Conservation (phyloP, 2,113 vertebrate species). For the Thoracochromis brauschi region DNA sequence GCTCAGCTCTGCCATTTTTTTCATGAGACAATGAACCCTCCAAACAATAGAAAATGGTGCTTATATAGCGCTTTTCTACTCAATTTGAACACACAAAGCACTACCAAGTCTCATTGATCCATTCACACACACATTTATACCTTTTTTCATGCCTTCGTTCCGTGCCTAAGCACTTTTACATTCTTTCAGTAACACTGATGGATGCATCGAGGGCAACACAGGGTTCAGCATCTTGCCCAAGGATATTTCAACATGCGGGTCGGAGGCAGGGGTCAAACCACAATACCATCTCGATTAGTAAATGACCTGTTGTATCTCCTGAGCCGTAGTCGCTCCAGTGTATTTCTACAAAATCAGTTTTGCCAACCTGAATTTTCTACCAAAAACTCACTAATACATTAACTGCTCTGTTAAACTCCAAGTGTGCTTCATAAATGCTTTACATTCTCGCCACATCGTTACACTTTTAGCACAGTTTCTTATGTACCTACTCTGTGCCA, state of each 20-base stretch:
- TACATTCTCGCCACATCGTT: not conserved
- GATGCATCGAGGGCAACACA: not conserved
- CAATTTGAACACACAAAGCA: not conserved
- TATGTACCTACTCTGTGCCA: not conserved
- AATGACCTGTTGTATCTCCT: not conserved
- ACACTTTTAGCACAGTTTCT: not conserved
- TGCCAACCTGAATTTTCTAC: accelerated
- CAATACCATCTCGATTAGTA: not conserved
- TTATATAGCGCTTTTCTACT: not conserved
- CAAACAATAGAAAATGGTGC: not conserved
- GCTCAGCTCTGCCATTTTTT: not conserved
- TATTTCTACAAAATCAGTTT: not conserved
- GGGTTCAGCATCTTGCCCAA: not conserved
- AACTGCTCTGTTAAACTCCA: not conserved
- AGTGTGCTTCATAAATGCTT: slow-evolving; percentile 4
- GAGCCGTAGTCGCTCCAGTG: not conserved
- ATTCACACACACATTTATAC: not conserved
- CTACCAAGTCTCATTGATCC: not conserved
- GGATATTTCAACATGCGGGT: not conserved
- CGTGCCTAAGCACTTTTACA: not conserved
- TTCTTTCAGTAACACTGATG: not conserved
- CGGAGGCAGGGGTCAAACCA: not conserved
- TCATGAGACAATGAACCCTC: not conserved
- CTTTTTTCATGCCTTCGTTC: not conserved
- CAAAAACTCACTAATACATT: not conserved